These are phyloP conservation scores for Actias luna DNA, from an alignment of 2,888 invertebrate genomes.

Conservation along the genomic window DNA sequence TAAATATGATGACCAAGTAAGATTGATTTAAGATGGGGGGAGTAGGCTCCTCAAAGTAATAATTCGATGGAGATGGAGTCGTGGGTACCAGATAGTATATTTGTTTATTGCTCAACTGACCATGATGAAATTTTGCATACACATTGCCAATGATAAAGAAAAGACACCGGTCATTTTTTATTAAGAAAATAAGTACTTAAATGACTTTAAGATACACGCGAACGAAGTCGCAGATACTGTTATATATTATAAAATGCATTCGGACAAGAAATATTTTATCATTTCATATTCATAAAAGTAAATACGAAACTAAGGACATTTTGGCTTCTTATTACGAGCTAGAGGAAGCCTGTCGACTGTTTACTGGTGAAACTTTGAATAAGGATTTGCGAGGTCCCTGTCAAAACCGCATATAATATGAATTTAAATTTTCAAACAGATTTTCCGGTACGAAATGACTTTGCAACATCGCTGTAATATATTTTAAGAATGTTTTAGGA, in stretches of 20 bases:
- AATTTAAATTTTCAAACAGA: constrained; percentile 25
- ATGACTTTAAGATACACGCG: too few relatives aligned
- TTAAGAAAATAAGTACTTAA: too few relatives aligned
- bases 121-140: too few relatives aligned
- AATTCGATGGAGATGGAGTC: too few relatives aligned
- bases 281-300: neutral
- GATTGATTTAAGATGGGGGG: too few relatives aligned
- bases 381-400: constrained; percentile 27
- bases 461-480: neutral
- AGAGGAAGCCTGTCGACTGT: constrained; percentile 24
- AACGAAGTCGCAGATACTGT: constrained; percentile 19
- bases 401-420: constrained; percentile 33
- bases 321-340: constrained; percentile 21
- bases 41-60: too few relatives aligned
- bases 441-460: constrained; percentile 17
- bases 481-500: neutral
- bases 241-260: too few relatives aligned
- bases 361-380: constrained; percentile 32
- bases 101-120: too few relatives aligned
- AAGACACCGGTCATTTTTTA: too few relatives aligned
- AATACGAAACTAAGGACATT: constrained; percentile 1
- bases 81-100: too few relatives aligned
- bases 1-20: too few relatives aligned
- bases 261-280: constrained; percentile 21
- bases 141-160: too few relatives aligned